Evolutionary conservation across 2,797 vertebrate species (phyloP).

Genomic region (Malacoctenus gilli): DNA sequence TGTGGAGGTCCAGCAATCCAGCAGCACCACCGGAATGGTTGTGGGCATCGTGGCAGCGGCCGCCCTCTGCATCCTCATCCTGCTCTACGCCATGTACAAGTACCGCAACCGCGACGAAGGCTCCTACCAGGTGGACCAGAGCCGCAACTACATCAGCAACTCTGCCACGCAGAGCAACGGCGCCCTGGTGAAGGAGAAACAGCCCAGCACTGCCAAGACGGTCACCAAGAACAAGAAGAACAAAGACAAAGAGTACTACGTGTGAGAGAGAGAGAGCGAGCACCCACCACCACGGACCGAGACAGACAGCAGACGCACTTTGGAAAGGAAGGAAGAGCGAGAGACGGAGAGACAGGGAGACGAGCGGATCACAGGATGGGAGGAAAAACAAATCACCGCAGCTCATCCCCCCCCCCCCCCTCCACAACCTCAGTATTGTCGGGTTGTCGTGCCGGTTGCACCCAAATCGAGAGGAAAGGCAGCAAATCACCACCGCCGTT

Average conservation of each 20-base stretch:
- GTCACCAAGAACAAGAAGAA: constrained; percentile 94
- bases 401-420: constrained; percentile 31
- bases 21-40: constrained; percentile 96
- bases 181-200: constrained; percentile 91
- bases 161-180: constrained; percentile 91
- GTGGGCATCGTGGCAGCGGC: constrained; percentile 94
- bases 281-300: constrained; percentile 48
- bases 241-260: constrained; percentile 97
- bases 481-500: constrained; percentile 12
- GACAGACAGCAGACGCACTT: constrained; percentile 53
- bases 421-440: constrained; percentile 61
- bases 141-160: constrained; percentile 93
- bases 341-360: constrained; percentile 37
- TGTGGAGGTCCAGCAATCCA: constrained; percentile 93
- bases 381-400: constrained; percentile 26
- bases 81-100: constrained; percentile 97
- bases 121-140: constrained; percentile 95
- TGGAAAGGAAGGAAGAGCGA: constrained; percentile 59
- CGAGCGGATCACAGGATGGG: no score
- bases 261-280: constrained; percentile 85
- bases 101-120: constrained; percentile 94
- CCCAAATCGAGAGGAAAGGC: constrained; percentile 23
- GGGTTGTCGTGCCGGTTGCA: constrained; percentile 34
- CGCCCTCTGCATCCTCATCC: constrained; percentile 94
- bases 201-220: constrained; percentile 86